Evolutionary conservation across 2,113 vertebrate species (phyloP).

Genomic region (Amblyopsis rosae): DNA sequence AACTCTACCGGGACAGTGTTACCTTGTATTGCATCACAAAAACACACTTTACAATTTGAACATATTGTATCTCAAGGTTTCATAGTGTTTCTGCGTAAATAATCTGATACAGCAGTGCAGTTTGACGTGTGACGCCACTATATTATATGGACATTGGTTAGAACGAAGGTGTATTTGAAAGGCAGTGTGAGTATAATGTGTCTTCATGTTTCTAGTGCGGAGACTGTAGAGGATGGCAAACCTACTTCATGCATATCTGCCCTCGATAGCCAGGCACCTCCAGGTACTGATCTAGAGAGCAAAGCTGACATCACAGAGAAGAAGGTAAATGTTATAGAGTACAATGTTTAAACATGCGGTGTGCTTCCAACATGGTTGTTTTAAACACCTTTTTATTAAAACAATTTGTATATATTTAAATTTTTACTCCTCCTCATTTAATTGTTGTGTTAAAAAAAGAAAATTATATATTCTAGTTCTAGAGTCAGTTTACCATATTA

Average conservation of each 20-base stretch:
- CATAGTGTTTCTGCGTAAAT: conserved; percentile 6
- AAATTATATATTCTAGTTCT: too few relatives aligned
- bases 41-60: conserved; percentile 28
- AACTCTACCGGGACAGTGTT: conserved; percentile 28
- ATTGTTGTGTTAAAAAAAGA: too few relatives aligned
- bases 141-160: neutral
- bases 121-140: neutral
- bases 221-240: conserved; percentile 29
- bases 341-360: too few relatives aligned
- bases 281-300: conserved; percentile 19
- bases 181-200: conserved; percentile 1
- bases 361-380: too few relatives aligned
- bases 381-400: too few relatives aligned
- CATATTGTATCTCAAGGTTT: conserved; percentile 11
- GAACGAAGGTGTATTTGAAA: neutral
- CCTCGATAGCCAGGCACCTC: conserved; percentile 24
- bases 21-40: conserved; percentile 37
- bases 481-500: too few relatives aligned
- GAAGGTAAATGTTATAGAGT: conserved; percentile 72
- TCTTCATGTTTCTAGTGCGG: conserved; percentile 53
- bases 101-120: neutral
- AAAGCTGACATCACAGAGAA: conserved; percentile 73
- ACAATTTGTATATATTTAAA: too few relatives aligned
- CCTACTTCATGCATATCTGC: conserved; percentile 1
- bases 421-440: too few relatives aligned